phyloP scores from a whole-genome alignment of 2,888 invertebrate genomes.

The Trichopoda pennipes region DNA sequence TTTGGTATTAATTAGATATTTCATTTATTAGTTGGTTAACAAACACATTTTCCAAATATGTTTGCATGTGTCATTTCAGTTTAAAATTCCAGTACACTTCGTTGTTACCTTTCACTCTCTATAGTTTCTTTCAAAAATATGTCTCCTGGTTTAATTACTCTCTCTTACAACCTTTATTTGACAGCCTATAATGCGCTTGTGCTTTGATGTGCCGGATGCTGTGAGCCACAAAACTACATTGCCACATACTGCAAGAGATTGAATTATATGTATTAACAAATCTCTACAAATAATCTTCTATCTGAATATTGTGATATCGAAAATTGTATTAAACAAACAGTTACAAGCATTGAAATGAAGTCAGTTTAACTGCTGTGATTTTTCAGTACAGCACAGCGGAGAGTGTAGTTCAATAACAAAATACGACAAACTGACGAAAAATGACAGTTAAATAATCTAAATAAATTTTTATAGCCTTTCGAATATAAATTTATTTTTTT shows the following conservation, averaged over 20 bases:
- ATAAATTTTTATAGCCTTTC: not conserved
- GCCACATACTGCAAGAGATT: slow-evolving; percentile 31
- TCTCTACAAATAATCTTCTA: slow-evolving; percentile 43
- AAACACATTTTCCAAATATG: not conserved
- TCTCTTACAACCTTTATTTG: not conserved
- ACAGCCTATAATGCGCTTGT: slow-evolving; percentile 31
- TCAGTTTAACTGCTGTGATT: slow-evolving; percentile 78
- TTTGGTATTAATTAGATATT: not conserved
- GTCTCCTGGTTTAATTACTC: not conserved
- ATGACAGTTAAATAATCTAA: slow-evolving; percentile 8
- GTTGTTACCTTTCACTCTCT: not conserved
- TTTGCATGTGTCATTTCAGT: not conserved
- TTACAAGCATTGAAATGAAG: slow-evolving; percentile 45
- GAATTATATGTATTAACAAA: slow-evolving; percentile 19
- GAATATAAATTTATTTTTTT: not conserved
- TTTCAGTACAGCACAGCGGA: slow-evolving; percentile 77
- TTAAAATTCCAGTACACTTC: slow-evolving; percentile 22
- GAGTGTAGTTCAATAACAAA: slow-evolving; percentile 60
- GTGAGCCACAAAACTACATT: slow-evolving; percentile 60
- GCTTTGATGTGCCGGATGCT: slow-evolving; percentile 49
- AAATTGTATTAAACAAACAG: slow-evolving; percentile 38
- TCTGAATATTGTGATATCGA: slow-evolving; percentile 28
- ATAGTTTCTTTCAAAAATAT: not conserved
- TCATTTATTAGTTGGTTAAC: not conserved
- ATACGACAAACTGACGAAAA: slow-evolving; percentile 13